Conservation (phyloP, 2,797 vertebrate genomes). For the Carapus acus region DNA sequence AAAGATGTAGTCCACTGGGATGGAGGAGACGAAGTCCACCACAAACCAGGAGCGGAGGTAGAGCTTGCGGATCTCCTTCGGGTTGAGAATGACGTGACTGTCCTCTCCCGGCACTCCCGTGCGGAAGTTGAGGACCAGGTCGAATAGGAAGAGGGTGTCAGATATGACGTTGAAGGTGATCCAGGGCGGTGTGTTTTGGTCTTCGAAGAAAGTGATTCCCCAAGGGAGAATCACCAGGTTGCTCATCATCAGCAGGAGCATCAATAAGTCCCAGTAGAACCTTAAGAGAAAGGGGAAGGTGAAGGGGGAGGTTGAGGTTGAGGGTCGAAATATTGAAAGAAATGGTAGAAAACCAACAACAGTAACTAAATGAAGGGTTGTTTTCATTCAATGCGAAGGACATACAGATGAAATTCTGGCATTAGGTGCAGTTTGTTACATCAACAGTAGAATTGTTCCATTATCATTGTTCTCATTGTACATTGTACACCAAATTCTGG, state of each 20-base stretch:
- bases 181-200: constrained; percentile 90
- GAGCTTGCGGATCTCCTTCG: constrained; percentile 81
- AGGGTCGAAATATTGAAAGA: too few relatives aligned
- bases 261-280: constrained; percentile 98
- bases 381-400: too few relatives aligned
- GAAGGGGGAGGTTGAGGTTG: not conserved
- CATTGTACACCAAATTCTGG: too few relatives aligned
- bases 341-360: too few relatives aligned
- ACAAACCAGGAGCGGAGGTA: constrained; percentile 94
- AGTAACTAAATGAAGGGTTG: too few relatives aligned
- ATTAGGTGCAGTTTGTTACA: too few relatives aligned
- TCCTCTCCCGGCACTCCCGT: constrained; percentile 90
- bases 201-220: constrained; percentile 98
- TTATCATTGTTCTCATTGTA: too few relatives aligned
- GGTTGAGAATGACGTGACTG: constrained; percentile 92
- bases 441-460: too few relatives aligned
- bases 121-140: constrained; percentile 93
- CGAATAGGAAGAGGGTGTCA: constrained; percentile 93
- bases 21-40: constrained; percentile 94
- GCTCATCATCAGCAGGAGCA: constrained; percentile 97
- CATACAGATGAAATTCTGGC: too few relatives aligned
- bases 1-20: constrained; percentile 97
- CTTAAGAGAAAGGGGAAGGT: constrained; percentile 57
- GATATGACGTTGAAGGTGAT: constrained; percentile 94
- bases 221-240: constrained; percentile 95